Base-by-base conservation (phyloP, 2,113 vertebrate genomes). In the Myrmecophaga tridactyla region DNA sequence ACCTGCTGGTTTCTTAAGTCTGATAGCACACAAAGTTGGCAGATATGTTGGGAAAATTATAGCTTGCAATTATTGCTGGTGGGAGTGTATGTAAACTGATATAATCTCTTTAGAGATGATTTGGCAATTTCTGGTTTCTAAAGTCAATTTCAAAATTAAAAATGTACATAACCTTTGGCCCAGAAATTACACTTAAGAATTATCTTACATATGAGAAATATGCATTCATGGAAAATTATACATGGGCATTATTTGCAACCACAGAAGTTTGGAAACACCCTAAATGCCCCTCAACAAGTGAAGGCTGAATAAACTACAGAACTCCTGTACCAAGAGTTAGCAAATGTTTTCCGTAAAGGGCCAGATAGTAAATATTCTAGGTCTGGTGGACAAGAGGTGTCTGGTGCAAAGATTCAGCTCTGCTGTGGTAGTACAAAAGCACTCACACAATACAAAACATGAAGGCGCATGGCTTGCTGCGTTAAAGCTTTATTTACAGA, bases 401-500 rank as follows among this genome's bases (percentile, higher is more conserved):
- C 29, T 76, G 58, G 25, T 69, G n/a, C 63, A 62, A 21, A 7
- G 11, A 8, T 14, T 83, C 7, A 29, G 18, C 46, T 67, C 58
- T 31, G 20, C 58, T 36, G 51, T 11, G 76, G 17, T 76, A 60
- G 41, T 17, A 51, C 34, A 60, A 86, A 86, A 86, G 88, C 27
- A 62, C 36, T 43, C 25, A 60, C 25, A 70, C 13, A 72, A 21
- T 51, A 29, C 62, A 25, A 73, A 73, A 86, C n/a, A 41, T 4
- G n/a, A 48, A 86, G 41, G 56, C 4, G 34, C 1, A 4, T 46
- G 36, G 11, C 80, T 73, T 80, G 72, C 73, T 65, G 17, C 69
- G 77, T 43, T 65, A 89, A 78, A 78, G 65, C 53, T 89, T 89
- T 92, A 85, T 85, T 92, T 86, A 60, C 5, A 92, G 56, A 78